Evolutionary conservation across 2,888 invertebrate genomes (phyloP).

Genomic region (Deroplatys truncata): DNA sequence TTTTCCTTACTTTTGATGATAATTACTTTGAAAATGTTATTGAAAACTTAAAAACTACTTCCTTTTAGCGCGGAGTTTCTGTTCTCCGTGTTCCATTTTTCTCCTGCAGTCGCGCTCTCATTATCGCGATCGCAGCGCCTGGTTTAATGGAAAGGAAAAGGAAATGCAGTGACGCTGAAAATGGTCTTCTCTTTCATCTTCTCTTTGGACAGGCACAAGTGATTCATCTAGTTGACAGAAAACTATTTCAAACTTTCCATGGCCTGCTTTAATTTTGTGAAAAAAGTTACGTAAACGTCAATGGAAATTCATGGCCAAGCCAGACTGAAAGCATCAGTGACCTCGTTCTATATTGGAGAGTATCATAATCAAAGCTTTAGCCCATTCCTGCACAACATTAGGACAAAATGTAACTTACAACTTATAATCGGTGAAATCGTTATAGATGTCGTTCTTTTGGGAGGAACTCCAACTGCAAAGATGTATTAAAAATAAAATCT

Average conservation of each 20-base stretch:
- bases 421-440: too few species aligned
- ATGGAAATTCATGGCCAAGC: not conserved
- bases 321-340: too few species aligned
- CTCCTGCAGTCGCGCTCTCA: not conserved
- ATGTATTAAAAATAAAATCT: too few species aligned
- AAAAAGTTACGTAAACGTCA: not conserved
- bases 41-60: not conserved
- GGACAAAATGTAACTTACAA: too few species aligned
- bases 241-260: not conserved
- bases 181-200: not conserved
- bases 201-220: not conserved
- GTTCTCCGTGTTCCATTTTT: not conserved
- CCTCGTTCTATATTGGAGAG: too few species aligned
- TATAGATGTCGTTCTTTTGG: too few species aligned
- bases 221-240: not conserved
- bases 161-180: not conserved
- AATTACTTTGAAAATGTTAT: not conserved
- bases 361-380: too few species aligned
- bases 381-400: too few species aligned
- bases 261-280: not conserved
- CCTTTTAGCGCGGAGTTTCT: not conserved
- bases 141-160: not conserved
- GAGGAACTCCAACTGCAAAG: too few species aligned
- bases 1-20: not conserved
- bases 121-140: not conserved